Evolutionary conservation across 92 coral and sea anemone species (phyloP), one percentile per base, ranked within the genome.

Genomic region (Phenganax marumi): DNA sequence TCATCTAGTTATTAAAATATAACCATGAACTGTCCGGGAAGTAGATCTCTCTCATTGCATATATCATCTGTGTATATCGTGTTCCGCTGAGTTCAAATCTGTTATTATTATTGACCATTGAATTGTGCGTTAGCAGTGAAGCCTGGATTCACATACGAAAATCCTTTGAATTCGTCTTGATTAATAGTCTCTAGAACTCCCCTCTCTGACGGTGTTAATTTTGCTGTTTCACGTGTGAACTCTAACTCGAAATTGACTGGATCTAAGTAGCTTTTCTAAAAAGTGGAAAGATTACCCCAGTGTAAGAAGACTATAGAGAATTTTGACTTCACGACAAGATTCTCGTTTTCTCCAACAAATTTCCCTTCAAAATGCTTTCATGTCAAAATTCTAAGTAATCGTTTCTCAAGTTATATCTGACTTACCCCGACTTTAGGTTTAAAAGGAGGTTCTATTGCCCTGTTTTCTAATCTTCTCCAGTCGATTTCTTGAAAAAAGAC

Each of bases 231-330:
- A 56, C 86, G 81, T 21, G 99, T 96, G 88, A 96, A 96, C 79
- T 96, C 99, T 39, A 91, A 87, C 88, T 96, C 99, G 89, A 96
- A 96, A 81, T 96, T 96, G 12, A 92, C 92, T 8, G 90, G 93
- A 52, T 96, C 99, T 51, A 91, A 90, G 90, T 93, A 84, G 52
- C 96, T 92, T 87, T 91, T 93, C 99, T 96, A 84, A 43, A 84
- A 75, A 54, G 11, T 22, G 72, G 69, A 79, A 49, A 55, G 51
- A 60, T 14, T n/a, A 50, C 21, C 43, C 19, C 14, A 81, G 68
- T 17, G 4, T 23, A 63, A 25, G 48, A 25, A 64, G 0, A 25
- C 8, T 19, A 3, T 64, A 33, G 43, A 33, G 43, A 33, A 2
- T 5, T 1, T 1, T 33, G 43, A 33, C 5, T 33, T 33, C 43